Percentiles rank a stretch among this genome's conserved stretches.
These are phyloP conservation scores for fruit fly (Drosophila melanogaster) DNA, from an alignment of 1,140 invertebrate genomes.

Conservation along the genomic window DNA sequence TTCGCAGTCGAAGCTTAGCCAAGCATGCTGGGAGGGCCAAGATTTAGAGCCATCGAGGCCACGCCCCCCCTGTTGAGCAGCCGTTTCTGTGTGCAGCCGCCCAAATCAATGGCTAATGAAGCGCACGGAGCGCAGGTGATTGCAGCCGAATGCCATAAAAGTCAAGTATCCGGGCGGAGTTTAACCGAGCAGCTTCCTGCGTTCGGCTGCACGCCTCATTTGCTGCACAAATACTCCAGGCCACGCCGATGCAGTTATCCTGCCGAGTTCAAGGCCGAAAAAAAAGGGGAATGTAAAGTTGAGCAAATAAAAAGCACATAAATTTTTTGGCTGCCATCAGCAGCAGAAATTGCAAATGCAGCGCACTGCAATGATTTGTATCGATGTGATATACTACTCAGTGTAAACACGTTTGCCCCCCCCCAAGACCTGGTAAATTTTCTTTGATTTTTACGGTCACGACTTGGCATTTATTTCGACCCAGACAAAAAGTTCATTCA, in stretches of 20 bases:
- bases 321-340: constrained; percentile 51
- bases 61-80: constrained; percentile 17
- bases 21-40: constrained; percentile 35
- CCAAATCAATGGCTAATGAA: constrained; percentile 78
- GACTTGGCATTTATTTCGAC: constrained; percentile 29
- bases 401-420: constrained; percentile 25
- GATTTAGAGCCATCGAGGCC: constrained; percentile 43
- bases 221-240: constrained; percentile 50
- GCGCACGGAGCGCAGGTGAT: constrained; percentile 41
- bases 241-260: neutral
- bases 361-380: constrained; percentile 59
- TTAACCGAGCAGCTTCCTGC: constrained; percentile 25
- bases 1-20: constrained; percentile 42
- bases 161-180: constrained; percentile 54
- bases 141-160: constrained; percentile 58
- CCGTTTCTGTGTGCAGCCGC: constrained; percentile 32
- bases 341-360: constrained; percentile 52
- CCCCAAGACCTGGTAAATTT: constrained; percentile 11
- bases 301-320: constrained; percentile 70
- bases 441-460: constrained; percentile 27
- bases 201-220: constrained; percentile 61
- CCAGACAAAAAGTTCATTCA: constrained; percentile 25
- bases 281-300: constrained; percentile 19
- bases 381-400: constrained; percentile 34
- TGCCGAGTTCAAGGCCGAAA: constrained; percentile 35